Base-by-base conservation (phyloP, 2,888 invertebrate species). In the Osmoderma eremita region DNA sequence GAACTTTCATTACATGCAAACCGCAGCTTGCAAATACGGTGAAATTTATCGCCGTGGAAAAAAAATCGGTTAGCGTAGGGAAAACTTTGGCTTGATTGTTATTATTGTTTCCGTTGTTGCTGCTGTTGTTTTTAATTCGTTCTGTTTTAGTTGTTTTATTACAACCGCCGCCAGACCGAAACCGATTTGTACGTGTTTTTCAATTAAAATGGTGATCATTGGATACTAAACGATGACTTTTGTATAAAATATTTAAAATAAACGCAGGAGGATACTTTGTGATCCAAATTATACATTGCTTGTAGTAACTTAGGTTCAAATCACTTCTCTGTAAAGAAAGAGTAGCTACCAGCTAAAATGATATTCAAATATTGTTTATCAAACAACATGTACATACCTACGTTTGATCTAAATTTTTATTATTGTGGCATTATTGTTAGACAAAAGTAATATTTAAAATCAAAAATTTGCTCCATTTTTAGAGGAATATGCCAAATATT, bases 1-100 rank as follows among this genome's bases (percentile, higher is more conserved):
- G 65, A 64, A 61, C 61, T 63, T 68, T 68, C 68, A 65, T 68
- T 65, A 65, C 41, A 17, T 24, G 42, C 18, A 38, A 54, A 67
- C 67, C 67, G 54, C 67, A 67, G 53, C 39, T 61, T 36, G 63
- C 63, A 63, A 63, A 67, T 67, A 56, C 53, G 42, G 13, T 51
- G 39, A 63, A 63, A 51, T 63, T 63, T 39, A 50, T 63, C 13
- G 49, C 30, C n/a, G 5, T 22, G 15, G 17, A 53, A 49, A 63
- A n/a, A 49, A 49, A 63, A 15, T 41, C 53, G 15, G 41, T 63
- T 53, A 12, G n/a, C 36, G 38, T n/a, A 45, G 45, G 17, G 17
- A 42, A 58, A 48, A 61, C 45, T 24, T 61, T 48, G 42, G 17
- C 30, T 41, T 15, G 45, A 61, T 61, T 30, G 58, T 45, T 45